Conservation (phyloP, 2,797 vertebrate genomes). For the Mallotus villosus region DNA sequence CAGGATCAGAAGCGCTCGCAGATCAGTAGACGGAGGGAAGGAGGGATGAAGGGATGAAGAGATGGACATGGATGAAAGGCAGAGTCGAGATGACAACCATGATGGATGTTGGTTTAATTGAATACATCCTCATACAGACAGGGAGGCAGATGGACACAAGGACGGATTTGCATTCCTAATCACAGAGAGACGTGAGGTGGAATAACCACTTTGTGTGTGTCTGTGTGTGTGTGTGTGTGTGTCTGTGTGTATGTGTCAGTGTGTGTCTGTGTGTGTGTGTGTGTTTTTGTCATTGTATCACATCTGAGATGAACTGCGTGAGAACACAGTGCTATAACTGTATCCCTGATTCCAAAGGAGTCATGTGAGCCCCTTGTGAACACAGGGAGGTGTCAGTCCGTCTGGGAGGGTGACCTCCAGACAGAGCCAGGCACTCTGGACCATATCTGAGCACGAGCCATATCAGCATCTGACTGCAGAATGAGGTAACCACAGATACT, state of each 20-base stretch:
- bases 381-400: neutral
- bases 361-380: neutral
- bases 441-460: neutral
- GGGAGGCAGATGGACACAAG: constrained; percentile 68
- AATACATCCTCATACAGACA: constrained; percentile 47
- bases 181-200: constrained; percentile 62
- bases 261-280: constrained; percentile 9
- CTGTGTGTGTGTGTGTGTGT: constrained; percentile 8
- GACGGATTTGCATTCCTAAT: constrained; percentile 72
- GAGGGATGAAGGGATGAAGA: constrained; percentile 26
- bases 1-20: neutral
- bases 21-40: constrained; percentile 7
- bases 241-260: too few species aligned
- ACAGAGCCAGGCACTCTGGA: neutral
- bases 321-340: neutral
- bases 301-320: neutral
- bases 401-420: neutral
- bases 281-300: neutral
- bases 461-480: neutral
- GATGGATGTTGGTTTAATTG: constrained; percentile 55
- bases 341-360: neutral
- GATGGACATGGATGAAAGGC: neutral
- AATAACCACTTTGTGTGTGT: constrained; percentile 49
- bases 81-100: neutral
- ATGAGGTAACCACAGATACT: neutral